Percentiles rank a stretch among this genome's conserved stretches.
Evolutionary conservation across 2,113 vertebrate species (phyloP).

Genomic region (Hyaena hyaena): DNA sequence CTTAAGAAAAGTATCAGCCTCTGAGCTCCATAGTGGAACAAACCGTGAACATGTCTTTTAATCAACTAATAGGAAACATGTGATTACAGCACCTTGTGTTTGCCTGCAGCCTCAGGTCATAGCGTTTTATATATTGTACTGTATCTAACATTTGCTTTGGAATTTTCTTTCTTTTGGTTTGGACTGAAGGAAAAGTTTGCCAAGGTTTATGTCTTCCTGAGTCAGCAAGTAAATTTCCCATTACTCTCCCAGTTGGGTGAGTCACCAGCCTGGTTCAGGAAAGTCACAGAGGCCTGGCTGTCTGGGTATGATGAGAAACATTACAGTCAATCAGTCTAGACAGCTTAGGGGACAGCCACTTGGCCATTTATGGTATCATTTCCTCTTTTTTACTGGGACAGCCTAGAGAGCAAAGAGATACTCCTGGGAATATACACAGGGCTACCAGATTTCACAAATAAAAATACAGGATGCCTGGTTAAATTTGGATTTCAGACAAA

Average conservation of each 20-base stretch:
- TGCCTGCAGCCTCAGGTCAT: not conserved
- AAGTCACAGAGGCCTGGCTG: slow-evolving; percentile 60
- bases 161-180: not conserved
- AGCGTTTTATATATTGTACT: not conserved
- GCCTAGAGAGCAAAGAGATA: slow-evolving; percentile 53
- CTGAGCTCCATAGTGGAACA: not conserved
- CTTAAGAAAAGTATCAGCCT: slow-evolving; percentile 10
- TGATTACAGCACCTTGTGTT: not conserved
- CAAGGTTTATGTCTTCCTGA: slow-evolving; percentile 58
- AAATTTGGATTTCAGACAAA: slow-evolving; percentile 53
- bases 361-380: slow-evolving; percentile 60
- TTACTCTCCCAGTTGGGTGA: not conserved
- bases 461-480: slow-evolving; percentile 23
- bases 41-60: not conserved
- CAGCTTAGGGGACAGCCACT: not conserved
- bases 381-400: not conserved
- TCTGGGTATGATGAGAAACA: slow-evolving; percentile 21
- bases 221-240: slow-evolving; percentile 75
- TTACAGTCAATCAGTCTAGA: slow-evolving; percentile 69
- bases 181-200: slow-evolving; percentile 39
- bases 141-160: slow-evolving; percentile 44
- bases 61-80: slow-evolving; percentile 1
- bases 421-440: not conserved
- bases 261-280: slow-evolving; percentile 65
- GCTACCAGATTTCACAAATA: slow-evolving; percentile 46